These are phyloP conservation scores for Sphaeridia pumilis DNA, from an alignment of 2,888 invertebrate species.

Conservation along the genomic window DNA sequence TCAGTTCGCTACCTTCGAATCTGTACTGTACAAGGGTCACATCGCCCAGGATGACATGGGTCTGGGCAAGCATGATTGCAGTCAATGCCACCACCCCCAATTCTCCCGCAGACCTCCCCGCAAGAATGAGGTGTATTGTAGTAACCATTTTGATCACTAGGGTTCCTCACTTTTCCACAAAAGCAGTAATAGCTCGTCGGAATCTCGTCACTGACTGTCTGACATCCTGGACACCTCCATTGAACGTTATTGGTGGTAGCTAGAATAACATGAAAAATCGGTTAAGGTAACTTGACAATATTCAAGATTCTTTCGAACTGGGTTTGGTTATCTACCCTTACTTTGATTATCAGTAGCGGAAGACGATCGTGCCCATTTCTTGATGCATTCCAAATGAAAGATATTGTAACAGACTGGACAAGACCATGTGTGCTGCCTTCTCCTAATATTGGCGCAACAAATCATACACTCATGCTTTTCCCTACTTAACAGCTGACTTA, in stretches of 20 bases:
- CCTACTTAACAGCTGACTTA: conserved; percentile 69
- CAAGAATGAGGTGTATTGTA: conserved; percentile 80
- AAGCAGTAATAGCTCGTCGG: conserved; percentile 80
- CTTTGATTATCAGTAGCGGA: conserved; percentile 44
- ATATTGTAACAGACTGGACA: conserved; percentile 86
- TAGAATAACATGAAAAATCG: conserved; percentile 5
- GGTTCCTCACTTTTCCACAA: conserved; percentile 68
- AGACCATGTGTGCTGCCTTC: conserved; percentile 74
- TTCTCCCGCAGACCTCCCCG: conserved; percentile 67
- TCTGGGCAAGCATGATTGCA: conserved; percentile 55
- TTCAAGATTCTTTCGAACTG: not conserved
- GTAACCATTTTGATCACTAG: conserved; percentile 49
- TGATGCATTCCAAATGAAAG: conserved; percentile 77
- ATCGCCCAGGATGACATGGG: conserved; percentile 58
- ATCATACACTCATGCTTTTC: conserved; percentile 84
- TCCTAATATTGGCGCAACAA: conserved; percentile 76
- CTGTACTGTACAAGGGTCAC: conserved; percentile 10
- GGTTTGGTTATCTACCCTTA: not conserved
- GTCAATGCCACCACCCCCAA: conserved; percentile 43
- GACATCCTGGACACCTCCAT: conserved; percentile 96
- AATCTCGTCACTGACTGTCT: conserved; percentile 59
- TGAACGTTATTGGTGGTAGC: conserved; percentile 48
- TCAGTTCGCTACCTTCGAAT: conserved; percentile 5
- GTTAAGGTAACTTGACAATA: no score
- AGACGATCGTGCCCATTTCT: conserved; percentile 81